These are phyloP conservation scores for Coenobita brevimanus DNA, from an alignment of 1,140 invertebrate species.

Conservation along the genomic window DNA sequence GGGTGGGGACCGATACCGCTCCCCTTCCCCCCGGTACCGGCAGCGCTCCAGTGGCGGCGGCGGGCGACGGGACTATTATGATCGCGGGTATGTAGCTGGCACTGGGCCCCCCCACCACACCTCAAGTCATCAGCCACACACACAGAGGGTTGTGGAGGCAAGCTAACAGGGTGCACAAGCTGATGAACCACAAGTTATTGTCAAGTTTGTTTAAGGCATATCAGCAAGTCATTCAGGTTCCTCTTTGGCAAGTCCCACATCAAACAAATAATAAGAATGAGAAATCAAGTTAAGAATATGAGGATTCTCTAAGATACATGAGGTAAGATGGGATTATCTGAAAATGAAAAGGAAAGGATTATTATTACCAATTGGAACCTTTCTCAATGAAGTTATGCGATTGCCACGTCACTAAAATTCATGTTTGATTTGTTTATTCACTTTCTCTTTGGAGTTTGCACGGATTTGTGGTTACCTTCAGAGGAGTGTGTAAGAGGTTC, in stretches of 20 bases:
- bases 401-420: constrained; percentile 19
- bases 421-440: not conserved
- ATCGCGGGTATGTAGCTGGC: constrained; percentile 56
- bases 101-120: constrained; percentile 36
- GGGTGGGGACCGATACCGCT: constrained; percentile 50
- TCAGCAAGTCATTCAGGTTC: constrained; percentile 50
- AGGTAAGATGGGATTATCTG: constrained; percentile 54
- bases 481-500: too few relatives aligned
- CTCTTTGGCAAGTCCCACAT: constrained; percentile 49
- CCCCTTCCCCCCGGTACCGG: constrained; percentile 51
- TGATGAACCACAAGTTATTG: constrained; percentile 62
- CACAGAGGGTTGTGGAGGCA: constrained; percentile 53
- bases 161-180: constrained; percentile 57
- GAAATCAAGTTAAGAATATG: constrained; percentile 42
- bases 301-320: constrained; percentile 46
- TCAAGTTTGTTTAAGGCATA: constrained; percentile 55
- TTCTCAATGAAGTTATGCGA: constrained; percentile 11
- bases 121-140: constrained; percentile 50
- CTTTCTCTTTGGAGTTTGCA: not conserved
- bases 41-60: constrained; percentile 42
- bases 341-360: constrained; percentile 30
- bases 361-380: constrained; percentile 32
- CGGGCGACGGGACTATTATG: constrained; percentile 56
- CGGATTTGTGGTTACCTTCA: too few relatives aligned
- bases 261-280: constrained; percentile 42